Evolutionary conservation across 2,888 invertebrate species (phyloP), one percentile per base, ranked within the genome.

Genomic region (Diplolepis rosae): DNA sequence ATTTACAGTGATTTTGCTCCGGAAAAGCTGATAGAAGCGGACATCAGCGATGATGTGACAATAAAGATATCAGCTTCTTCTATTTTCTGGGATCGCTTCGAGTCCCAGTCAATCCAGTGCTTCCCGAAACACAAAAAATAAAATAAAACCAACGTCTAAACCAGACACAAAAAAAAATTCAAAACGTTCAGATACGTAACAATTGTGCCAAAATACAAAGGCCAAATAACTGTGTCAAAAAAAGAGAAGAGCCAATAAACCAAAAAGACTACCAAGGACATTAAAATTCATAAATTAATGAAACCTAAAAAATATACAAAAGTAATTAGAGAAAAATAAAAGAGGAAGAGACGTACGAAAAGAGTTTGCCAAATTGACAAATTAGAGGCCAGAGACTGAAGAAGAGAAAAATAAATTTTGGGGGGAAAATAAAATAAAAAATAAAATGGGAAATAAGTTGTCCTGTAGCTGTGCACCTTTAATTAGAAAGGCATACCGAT

Each of bases 401-500:
- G 61, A 72, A 71, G 65, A 28, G 71, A 66, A 77, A 61, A 69
- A n/a, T n/a, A n/a, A n/a, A n/a, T n/a, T n/a, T n/a, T n/a, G n/a
- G n/a, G n/a, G n/a, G n/a, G n/a, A n/a, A n/a, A n/a, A n/a, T n/a
- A n/a, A 39, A 70, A 68, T 65, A 69, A 54, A 66, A 69, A 70
- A 50, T 76, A 88, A 87, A 83, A 97, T 98, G 98, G 98, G 98
- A 91, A 98, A 98, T 92, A 98, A 98, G 92, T 92, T 98, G 89
- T 96, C 96, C 90, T 97, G 97, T 92, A 96, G 97, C 87, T 98
- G 98, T 92, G 98, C 97, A 87, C 98, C 98, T 86, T 93, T 98
- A 89, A 95, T 97, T 91, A 95, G 97, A 91, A 98, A 97, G 92
- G 96, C 96, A 89, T 98, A 98, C 91, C 95, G 97, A 89, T 96